phyloP scores from a whole-genome alignment of 2,888 invertebrate species.

The Mongoloraphidia duomilia region DNA sequence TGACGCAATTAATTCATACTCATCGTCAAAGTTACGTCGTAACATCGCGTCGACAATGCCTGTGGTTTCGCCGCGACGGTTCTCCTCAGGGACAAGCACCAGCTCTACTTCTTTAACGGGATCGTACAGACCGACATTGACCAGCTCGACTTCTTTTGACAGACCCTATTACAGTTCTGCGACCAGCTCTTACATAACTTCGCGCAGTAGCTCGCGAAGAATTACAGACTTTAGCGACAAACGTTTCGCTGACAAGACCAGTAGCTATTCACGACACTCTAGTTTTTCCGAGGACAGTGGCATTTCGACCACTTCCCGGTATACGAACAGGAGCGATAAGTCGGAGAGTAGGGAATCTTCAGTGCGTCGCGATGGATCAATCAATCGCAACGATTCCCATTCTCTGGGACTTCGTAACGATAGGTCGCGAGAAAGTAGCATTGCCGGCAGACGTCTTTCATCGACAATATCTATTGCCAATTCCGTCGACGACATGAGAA shows the following conservation, averaged over 20 bases:
- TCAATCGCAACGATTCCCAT: constrained; percentile 41
- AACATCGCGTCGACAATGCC: constrained; percentile 32
- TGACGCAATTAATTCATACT: not conserved
- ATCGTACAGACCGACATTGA: constrained; percentile 33
- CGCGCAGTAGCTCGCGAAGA: constrained; percentile 23
- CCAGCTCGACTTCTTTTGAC: constrained; percentile 35
- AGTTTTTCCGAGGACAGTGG: constrained; percentile 36
- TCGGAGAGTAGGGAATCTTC: constrained; percentile 2
- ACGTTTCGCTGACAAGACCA: constrained; percentile 25
- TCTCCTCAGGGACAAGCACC: constrained; percentile 28
- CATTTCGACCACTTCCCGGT: constrained; percentile 25
- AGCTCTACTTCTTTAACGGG: constrained; percentile 25
- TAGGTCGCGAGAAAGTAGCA: constrained; percentile 13
- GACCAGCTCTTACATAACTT: constrained; percentile 29
- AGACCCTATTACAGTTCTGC: constrained; percentile 37
- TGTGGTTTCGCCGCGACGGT: constrained; percentile 41
- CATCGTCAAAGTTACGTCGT: not conserved
- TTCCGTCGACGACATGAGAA: constrained; percentile 47
- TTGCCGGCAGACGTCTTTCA: constrained; percentile 10
- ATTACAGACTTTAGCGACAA: constrained; percentile 27
- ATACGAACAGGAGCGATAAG: constrained; percentile 9
- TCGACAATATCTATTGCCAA: constrained; percentile 23
- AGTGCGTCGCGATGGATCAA: constrained; percentile 29
- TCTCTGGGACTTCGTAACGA: constrained; percentile 13
- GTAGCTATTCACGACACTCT: constrained; percentile 29